A percentile compares a stretch with the other conserved stretches of the same genome.
Conservation (phyloP, 2,888 invertebrate species). For the Patella caerulea region DNA sequence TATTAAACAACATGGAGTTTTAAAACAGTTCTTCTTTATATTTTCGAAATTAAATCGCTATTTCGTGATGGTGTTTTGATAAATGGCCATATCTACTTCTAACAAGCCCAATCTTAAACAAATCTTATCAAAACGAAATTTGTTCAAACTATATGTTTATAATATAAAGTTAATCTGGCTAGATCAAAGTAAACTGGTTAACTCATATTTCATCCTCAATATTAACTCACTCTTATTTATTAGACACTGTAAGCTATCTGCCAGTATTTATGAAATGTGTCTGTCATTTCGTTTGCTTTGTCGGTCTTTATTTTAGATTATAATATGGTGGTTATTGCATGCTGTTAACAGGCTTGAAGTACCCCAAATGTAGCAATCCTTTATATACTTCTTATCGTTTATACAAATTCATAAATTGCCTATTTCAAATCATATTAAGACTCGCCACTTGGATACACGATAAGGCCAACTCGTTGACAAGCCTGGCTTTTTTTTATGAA, state of each 20-base stretch:
- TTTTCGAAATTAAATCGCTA: constrained; percentile 8
- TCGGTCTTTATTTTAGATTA: constrained; percentile 18
- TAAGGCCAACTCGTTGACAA: not conserved
- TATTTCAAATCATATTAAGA: constrained; percentile 16
- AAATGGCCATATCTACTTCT: constrained; percentile 2
- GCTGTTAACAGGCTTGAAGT: constrained; percentile 17
- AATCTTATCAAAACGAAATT: not conserved
- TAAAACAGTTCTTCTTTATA: not conserved
- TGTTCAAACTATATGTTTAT: constrained; percentile 7
- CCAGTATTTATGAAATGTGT: constrained; percentile 22
- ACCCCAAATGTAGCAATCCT: constrained; percentile 14
- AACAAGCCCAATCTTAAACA: not conserved
- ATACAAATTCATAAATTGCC: constrained; percentile 18
- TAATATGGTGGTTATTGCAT: constrained; percentile 14
- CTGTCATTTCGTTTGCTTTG: constrained; percentile 22
- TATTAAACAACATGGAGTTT: constrained; percentile 4
- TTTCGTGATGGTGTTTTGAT: not conserved
- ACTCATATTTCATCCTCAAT: not conserved
- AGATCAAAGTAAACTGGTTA: constrained; percentile 7
- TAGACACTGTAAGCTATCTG: constrained; percentile 15
- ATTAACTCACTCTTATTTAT: constrained; percentile 17
- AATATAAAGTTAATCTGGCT: not conserved
- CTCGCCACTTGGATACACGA: not conserved
- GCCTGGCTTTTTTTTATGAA: not conserved
- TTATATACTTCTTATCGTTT: constrained; percentile 9